A percentile compares a stretch with the other conserved stretches of the same genome.
Evolutionary conservation across 2,113 vertebrate species (phyloP).

Genomic region (Macrotus californicus): DNA sequence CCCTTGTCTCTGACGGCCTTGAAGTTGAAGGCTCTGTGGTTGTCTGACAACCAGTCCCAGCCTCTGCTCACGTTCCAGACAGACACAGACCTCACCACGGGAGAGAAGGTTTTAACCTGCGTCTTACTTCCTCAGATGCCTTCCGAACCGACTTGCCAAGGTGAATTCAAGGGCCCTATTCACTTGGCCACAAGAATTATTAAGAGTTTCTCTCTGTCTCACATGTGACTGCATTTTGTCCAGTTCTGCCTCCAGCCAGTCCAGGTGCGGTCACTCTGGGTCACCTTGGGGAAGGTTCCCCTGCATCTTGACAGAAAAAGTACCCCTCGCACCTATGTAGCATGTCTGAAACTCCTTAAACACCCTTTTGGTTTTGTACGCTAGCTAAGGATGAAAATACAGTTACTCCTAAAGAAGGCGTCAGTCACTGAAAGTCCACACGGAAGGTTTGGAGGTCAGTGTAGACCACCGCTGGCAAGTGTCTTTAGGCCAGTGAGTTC

Average conservation of each 20-base stretch:
- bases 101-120: constrained; percentile 96
- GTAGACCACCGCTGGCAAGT: not conserved
- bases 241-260: not conserved
- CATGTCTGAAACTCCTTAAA: not conserved
- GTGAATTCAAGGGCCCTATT: constrained; percentile 73
- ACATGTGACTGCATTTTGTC: not conserved
- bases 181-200: fast-evolving
- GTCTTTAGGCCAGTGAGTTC: not conserved
- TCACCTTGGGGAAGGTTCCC: not conserved
- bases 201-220: not conserved
- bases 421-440: not conserved
- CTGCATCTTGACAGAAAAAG: not conserved
- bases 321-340: not conserved
- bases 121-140: constrained; percentile 96
- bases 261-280: not conserved
- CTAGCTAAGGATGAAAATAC: not conserved
- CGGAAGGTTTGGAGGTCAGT: not conserved
- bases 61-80: constrained; percentile 97
- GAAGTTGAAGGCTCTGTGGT: constrained; percentile 95
- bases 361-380: not conserved
- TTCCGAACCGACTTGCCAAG: constrained; percentile 86
- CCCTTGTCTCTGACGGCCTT: constrained; percentile 92
- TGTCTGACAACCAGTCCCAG: constrained; percentile 99
- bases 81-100: constrained; percentile 87
- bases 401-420: not conserved